Conservation (phyloP, 2,888 invertebrate genomes). For the Volucella zonaria region DNA sequence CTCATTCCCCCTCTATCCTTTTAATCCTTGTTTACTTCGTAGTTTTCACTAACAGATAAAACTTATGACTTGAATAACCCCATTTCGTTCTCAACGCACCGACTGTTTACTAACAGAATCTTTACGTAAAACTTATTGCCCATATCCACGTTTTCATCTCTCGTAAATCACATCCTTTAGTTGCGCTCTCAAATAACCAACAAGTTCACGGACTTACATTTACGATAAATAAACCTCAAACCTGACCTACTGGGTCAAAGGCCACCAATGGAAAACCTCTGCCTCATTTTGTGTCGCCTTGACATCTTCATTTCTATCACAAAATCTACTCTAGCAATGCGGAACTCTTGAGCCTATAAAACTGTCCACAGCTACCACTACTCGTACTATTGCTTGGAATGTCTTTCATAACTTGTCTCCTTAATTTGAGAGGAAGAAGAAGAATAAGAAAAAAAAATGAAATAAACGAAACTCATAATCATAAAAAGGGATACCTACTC, state of each 20-base stretch:
- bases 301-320: conserved; percentile 39
- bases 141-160: conserved; percentile 16
- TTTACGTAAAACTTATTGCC: conserved; percentile 33
- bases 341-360: conserved; percentile 30
- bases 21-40: too few relatives aligned
- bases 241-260: not conserved
- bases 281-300: conserved; percentile 42
- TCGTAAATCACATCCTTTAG: conserved; percentile 29
- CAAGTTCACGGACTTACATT: conserved; percentile 39
- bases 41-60: too few relatives aligned
- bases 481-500: conserved; percentile 16
- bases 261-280: not conserved
- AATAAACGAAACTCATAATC: conserved; percentile 9
- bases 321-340: conserved; percentile 13
- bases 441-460: not conserved
- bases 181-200: conserved; percentile 7
- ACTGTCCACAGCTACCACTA: conserved; percentile 17
- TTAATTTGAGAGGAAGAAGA: not conserved
- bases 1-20: too few relatives aligned
- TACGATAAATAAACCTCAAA: conserved; percentile 32
- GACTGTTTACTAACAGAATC: too few relatives aligned
- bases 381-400: too few relatives aligned
- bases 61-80: too few relatives aligned
- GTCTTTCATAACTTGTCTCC: conserved; percentile 13
- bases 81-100: too few relatives aligned